Percentiles rank a stretch among this genome's conserved stretches.
Evolutionary conservation across 2,113 vertebrate species (phyloP).

Genomic region (Rynchops niger): DNA sequence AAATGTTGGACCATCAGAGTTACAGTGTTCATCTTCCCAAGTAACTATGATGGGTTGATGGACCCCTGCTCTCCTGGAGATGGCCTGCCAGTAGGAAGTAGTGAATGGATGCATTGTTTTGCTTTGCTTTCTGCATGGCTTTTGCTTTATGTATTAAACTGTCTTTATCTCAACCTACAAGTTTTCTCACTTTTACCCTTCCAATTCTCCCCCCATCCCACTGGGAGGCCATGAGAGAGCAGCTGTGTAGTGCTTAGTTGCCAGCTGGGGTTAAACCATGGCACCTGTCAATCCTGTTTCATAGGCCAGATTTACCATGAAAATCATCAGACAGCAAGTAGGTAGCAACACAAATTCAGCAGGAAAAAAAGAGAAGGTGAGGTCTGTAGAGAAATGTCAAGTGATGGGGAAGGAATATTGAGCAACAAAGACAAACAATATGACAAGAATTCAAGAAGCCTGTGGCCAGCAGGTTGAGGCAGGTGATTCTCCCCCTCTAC

Average conservation of each 20-base stretch:
- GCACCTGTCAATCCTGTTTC: not conserved
- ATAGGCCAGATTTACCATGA: not conserved
- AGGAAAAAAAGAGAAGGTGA: not conserved
- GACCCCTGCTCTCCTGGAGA: not conserved
- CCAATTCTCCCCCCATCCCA: not conserved
- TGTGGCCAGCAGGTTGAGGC: no score
- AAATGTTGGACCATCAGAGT: not conserved
- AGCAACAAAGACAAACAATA: not conserved
- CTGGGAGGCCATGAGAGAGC: accelerated
- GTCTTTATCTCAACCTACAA: not conserved
- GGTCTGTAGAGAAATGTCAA: not conserved
- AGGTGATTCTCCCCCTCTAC: no score
- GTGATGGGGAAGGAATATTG: not conserved
- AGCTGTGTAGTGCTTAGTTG: not conserved
- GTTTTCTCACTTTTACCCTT: not conserved
- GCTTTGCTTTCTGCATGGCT: not conserved
- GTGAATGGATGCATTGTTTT: not conserved
- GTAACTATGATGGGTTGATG: accelerated
- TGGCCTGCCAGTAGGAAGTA: not conserved
- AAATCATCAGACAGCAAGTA: not conserved
- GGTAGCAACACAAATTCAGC: not conserved
- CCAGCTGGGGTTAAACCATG: accelerated
- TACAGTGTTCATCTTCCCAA: not conserved
- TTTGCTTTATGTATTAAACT: not conserved
- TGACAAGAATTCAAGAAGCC: not conserved